phyloP scores from a whole-genome alignment of 23 tunicate genomes.

The Trididemnum clinides region DNA sequence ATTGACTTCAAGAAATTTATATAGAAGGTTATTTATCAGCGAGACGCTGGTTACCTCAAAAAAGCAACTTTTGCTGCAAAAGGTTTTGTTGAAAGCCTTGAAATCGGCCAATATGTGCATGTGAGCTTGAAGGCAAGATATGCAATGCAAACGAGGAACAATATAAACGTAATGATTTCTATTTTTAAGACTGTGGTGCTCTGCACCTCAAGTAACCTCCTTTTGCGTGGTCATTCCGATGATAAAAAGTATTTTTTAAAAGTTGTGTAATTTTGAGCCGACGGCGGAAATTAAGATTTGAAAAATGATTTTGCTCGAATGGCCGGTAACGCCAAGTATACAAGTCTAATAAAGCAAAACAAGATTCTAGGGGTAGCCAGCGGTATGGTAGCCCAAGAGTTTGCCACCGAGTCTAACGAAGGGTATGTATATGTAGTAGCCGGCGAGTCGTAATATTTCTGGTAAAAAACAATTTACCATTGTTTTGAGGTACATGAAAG shows the following conservation, averaged over 20 bases:
- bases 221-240: background rate
- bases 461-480: background rate
- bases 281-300: background rate
- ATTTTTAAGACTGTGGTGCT: no score
- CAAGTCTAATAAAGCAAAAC: background rate
- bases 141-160: background rate
- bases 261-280: background rate
- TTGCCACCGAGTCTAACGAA: background rate
- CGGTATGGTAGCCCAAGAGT: background rate
- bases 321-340: constrained; percentile 2
- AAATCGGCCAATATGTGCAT: background rate
- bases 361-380: background rate
- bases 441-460: background rate
- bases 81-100: constrained; percentile 23
- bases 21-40: background rate
- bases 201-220: background rate
- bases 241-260: background rate
- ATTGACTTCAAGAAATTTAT: constrained; percentile 21
- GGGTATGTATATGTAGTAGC: background rate
- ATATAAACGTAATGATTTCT: background rate
- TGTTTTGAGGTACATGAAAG: background rate
- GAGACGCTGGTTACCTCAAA: constrained; percentile 31
- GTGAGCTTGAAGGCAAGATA: constrained; percentile 26
- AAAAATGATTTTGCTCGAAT: background rate
- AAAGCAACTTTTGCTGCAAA: constrained; percentile 31